Percentiles rank a stretch among this genome's conserved stretches.
Evolutionary conservation across 2,113 vertebrate species (phyloP).

Genomic region (Microcebus murinus): DNA sequence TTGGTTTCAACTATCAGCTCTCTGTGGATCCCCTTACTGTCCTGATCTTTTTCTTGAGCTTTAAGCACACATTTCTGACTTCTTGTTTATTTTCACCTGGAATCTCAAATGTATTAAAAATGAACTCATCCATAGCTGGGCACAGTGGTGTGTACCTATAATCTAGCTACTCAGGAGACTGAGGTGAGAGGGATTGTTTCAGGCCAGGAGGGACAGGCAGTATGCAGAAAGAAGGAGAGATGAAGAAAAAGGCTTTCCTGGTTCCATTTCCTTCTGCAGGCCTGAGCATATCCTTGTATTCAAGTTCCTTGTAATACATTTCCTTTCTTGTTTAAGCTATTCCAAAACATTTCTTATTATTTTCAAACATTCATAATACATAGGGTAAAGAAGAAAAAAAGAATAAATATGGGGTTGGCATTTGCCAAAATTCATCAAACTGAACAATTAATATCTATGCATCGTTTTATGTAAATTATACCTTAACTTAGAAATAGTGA

Average conservation of each 20-base stretch:
- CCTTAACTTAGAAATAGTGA: slow-evolving; percentile 32
- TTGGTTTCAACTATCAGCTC: slow-evolving; percentile 9
- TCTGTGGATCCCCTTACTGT: not conserved
- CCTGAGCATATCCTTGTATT: not conserved
- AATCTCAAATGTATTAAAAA: slow-evolving; percentile 28
- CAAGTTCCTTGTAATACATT: not conserved
- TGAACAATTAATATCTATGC: not conserved
- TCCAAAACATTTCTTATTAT: slow-evolving; percentile 42
- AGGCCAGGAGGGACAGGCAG: not conserved
- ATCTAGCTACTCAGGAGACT: not conserved
- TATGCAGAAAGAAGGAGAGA: not conserved
- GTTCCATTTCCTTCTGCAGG: not conserved
- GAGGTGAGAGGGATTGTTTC: not conserved
- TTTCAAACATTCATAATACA: slow-evolving; percentile 39
- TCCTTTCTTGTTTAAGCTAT: slow-evolving; percentile 47
- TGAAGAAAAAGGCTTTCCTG: not conserved
- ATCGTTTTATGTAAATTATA: slow-evolving; percentile 53
- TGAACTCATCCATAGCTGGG: not conserved
- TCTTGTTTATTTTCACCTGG: slow-evolving; percentile 35
- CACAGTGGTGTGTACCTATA: not conserved
- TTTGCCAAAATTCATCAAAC: slow-evolving; percentile 41
- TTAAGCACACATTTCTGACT: slow-evolving; percentile 6
- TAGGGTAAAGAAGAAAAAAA: not conserved
- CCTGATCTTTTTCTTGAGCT: slow-evolving; percentile 31
- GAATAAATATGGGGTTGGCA: not conserved